A percentile compares a stretch with the other conserved stretches of the same genome.
Evolutionary conservation across 2,797 vertebrate genomes (phyloP).

Genomic region (Bufotes viridis): DNA sequence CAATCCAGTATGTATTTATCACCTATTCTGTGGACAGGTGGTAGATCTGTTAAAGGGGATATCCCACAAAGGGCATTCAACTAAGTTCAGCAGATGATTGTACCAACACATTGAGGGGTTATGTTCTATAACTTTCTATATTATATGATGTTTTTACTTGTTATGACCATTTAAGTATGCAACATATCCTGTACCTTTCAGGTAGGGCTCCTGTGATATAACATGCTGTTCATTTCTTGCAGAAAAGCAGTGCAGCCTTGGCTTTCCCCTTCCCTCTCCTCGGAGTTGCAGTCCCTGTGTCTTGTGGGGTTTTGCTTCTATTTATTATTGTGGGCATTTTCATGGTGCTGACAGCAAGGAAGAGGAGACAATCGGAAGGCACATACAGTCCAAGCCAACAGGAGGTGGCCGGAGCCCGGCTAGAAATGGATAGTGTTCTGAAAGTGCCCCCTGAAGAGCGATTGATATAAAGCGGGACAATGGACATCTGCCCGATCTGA

Average conservation of each 20-base stretch:
- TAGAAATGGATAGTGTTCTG: constrained; percentile 98
- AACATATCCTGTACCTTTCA: neutral
- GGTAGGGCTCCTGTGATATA: constrained; percentile 60
- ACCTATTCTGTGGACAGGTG: too few relatives aligned
- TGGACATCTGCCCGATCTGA: neutral
- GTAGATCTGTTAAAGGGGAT: too few relatives aligned
- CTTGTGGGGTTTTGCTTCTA: constrained; percentile 85
- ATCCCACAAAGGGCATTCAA: too few relatives aligned
- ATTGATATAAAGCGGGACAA: constrained; percentile 80
- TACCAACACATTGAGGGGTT: too few relatives aligned
- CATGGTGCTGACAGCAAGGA: constrained; percentile 89
- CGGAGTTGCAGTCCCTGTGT: constrained; percentile 88
- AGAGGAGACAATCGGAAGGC: constrained; percentile 95
- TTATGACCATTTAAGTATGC: neutral
- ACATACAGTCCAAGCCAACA: constrained; percentile 98
- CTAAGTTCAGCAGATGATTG: too few relatives aligned
- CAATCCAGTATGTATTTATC: too few relatives aligned
- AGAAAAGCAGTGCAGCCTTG: constrained; percentile 83
- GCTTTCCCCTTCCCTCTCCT: constrained; percentile 85
- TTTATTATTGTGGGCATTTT: constrained; percentile 85
- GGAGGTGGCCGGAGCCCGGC: constrained; percentile 92
- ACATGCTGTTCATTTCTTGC: constrained; percentile 71
- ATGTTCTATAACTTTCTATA: neutral
- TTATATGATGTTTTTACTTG: neutral
- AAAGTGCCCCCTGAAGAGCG: constrained; percentile 98